Base-by-base conservation (phyloP, 2,888 invertebrate species). In the Melangyna quadrimaculata region DNA sequence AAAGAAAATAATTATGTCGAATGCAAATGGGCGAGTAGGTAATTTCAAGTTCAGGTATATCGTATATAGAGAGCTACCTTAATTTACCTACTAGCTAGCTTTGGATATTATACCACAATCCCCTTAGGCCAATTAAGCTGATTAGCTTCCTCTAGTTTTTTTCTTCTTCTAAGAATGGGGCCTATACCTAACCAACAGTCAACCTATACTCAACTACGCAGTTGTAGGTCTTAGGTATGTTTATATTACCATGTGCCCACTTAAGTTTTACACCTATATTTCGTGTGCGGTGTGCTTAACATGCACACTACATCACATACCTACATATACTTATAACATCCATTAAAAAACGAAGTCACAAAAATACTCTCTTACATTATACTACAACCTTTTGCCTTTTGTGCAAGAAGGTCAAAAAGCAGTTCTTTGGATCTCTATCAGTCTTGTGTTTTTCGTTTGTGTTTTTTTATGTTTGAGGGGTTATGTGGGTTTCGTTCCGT, bases 401-500 rank as follows among this genome's bases (percentile, higher is more conserved):
- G 67, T 40, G 37, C 82, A 82, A 83, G 83, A 83, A 83, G 83
- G 83, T 79, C 79, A 74, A 45, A 63, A 51, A 71, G 61, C 59
- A 63, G 29, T 75, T 75, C 77, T 81, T n/a, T 77, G 65, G 48
- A 57, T 65, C 63, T 51, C 65, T 48, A 32, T 81, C 55, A 24
- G 51, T 27, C 37, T 71, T 40, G 8, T 29, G 12, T 14, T 19
- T 48, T 53, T 59, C 3, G 19, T 27, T 53, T 65, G 14, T 53
- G 29, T 43, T 37, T 17, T 63, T 12, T 37, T 14, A 3, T 10
- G 40, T 71, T 29, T 8, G n/a, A 48, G 37, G 14, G 29, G 7
- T 74, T 70, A 57, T 80, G 80, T 84, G 75, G 80, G 84, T 72
- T 77, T 80, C 9, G 78, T 82, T 82, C 80, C 71, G 84, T 80